Percentiles rank a stretch among this genome's conserved stretches.
Evolutionary conservation across 2,888 invertebrate genomes (phyloP).

Genomic region (Scrobipalpa atriplicella): DNA sequence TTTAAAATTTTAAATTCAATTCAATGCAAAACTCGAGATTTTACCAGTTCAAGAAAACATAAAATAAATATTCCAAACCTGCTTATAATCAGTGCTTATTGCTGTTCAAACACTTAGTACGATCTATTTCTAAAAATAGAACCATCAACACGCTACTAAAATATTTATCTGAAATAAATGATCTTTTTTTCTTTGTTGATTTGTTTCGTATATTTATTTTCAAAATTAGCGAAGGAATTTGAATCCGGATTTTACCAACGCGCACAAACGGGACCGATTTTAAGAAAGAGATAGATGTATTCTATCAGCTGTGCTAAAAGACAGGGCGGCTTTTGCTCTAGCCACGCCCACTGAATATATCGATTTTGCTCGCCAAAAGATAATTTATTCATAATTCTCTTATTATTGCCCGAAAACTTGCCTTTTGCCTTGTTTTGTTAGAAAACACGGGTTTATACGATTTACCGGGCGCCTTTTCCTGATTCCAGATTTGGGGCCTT

Average conservation of each 20-base stretch:
- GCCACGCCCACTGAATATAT: constrained; percentile 65
- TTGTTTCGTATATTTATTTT: neutral
- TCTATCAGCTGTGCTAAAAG: constrained; percentile 39
- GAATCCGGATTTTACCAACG: neutral
- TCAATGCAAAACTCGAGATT: neutral
- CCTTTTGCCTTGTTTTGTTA: constrained; percentile 28
- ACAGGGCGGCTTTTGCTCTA: constrained; percentile 45
- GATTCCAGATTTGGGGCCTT: constrained; percentile 11
- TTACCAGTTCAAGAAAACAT: too few relatives aligned
- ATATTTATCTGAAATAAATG: neutral
- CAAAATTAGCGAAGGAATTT: neutral
- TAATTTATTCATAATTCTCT: constrained; percentile 77
- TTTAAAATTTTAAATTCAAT: neutral
- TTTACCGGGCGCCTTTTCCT: constrained; percentile 6
- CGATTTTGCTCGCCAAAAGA: constrained; percentile 53
- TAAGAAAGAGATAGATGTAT: constrained; percentile 46
- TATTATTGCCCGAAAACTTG: constrained; percentile 45
- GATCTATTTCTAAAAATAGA: neutral
- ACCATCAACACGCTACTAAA: constrained; percentile 3
- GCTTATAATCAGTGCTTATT: neutral
- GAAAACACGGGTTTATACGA: constrained; percentile 16
- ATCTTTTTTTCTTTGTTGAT: neutral
- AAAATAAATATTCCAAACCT: neutral
- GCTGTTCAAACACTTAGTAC: neutral
- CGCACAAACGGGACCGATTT: constrained; percentile 7